Conservation (phyloP, 1,140 invertebrate genomes). For the Eumeta japonica region DNA sequence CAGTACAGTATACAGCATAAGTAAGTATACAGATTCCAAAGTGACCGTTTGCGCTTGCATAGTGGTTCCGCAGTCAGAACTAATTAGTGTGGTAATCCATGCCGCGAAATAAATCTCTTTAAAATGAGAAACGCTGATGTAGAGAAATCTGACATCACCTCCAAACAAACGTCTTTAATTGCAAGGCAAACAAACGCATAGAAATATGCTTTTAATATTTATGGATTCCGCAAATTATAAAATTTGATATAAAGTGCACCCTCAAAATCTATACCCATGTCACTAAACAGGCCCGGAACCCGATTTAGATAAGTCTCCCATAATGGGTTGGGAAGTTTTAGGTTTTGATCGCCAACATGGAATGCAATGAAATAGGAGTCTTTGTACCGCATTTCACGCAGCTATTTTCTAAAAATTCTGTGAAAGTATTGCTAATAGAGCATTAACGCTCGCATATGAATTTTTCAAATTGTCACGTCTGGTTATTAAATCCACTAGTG, state of each 20-base stretch:
- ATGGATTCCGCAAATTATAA: conserved; percentile 12
- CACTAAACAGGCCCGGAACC: too few relatives aligned
- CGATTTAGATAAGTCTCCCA: too few relatives aligned
- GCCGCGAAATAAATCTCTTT: conserved; percentile 31
- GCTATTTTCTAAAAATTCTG: too few relatives aligned
- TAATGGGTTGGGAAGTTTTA: too few relatives aligned
- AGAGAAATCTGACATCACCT: conserved; percentile 34
- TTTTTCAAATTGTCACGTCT: too few relatives aligned
- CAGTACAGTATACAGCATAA: conserved; percentile 4
- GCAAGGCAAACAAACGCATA: conserved; percentile 45
- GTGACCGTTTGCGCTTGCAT: conserved; percentile 21
- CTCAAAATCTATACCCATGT: conserved; percentile 42
- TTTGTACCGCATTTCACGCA: too few relatives aligned
- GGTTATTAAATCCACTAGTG: too few relatives aligned
- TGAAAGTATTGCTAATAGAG: too few relatives aligned
- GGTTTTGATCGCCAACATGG: too few relatives aligned
- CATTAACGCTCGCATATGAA: too few relatives aligned
- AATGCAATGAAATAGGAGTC: too few relatives aligned
- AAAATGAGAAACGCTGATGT: conserved; percentile 40
- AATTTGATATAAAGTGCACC: conserved; percentile 38
- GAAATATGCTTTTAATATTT: conserved; percentile 35
- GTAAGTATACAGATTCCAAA: conserved; percentile 11
- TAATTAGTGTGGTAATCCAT: conserved; percentile 31
- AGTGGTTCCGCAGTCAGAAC: conserved; percentile 39
- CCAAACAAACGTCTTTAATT: conserved; percentile 44